A percentile compares a stretch with the other conserved stretches of the same genome.
phyloP scores from a whole-genome alignment of 2,113 vertebrate genomes.

The Maccullochella peelii region DNA sequence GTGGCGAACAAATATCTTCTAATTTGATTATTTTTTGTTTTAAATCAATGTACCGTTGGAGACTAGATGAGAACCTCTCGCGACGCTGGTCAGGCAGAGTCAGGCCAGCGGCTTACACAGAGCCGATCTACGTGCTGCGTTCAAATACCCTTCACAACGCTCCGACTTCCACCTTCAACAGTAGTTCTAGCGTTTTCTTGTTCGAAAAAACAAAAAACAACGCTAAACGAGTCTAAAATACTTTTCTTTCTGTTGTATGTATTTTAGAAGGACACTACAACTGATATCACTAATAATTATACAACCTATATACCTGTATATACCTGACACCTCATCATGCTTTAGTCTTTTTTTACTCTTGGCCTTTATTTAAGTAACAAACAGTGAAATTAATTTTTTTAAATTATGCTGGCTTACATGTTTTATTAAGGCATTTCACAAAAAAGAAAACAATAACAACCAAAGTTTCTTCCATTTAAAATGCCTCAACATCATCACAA shows the following conservation, averaged over 20 bases:
- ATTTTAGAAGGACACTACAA: neutral
- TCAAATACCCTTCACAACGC: slow-evolving; percentile 23
- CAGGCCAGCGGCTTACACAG: neutral
- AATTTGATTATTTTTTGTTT: fast-evolving
- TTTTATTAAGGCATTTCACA: neutral
- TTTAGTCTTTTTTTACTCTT: neutral
- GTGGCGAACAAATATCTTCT: fast-evolving
- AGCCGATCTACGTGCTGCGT: slow-evolving; percentile 33
- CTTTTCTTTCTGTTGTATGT: neutral
- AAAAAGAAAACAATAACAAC: no score
- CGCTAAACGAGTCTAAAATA: neutral
- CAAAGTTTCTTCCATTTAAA: neutral
- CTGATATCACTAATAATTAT: neutral
- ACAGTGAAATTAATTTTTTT: no score
- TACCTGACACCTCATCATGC: neutral
- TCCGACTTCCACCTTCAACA: neutral
- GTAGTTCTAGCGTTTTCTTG: neutral
- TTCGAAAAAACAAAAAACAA: neutral
- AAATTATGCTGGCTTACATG: neutral
- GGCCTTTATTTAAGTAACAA: no score
- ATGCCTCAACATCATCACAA: neutral
- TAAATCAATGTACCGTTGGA: fast-evolving
- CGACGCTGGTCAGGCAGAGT: neutral
- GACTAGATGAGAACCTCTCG: neutral
- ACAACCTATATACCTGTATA: no score